Percentiles rank a stretch among this genome's conserved stretches.
Conservation (phyloP, 2,113 vertebrate species). For the Pterocles gutturalis region DNA sequence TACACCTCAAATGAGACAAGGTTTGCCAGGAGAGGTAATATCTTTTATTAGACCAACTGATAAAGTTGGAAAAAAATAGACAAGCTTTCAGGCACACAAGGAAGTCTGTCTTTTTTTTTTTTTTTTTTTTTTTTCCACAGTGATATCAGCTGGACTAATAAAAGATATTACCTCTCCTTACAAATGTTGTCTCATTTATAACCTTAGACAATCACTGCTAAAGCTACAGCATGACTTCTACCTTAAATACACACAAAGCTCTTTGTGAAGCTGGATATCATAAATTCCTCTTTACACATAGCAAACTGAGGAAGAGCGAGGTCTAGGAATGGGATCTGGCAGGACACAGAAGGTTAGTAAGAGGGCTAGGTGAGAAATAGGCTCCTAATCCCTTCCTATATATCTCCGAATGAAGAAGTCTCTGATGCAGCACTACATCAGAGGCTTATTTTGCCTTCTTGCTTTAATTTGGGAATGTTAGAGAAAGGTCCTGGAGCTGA, state of each 20-base stretch:
- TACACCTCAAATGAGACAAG: constrained; percentile 14
- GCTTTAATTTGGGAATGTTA: not conserved
- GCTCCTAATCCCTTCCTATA: not conserved
- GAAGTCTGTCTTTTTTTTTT: not conserved
- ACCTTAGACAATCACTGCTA: constrained; percentile 5
- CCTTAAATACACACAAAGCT: constrained; percentile 35
- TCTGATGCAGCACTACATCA: not conserved
- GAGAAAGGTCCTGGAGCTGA: not conserved
- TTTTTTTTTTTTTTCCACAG: not conserved
- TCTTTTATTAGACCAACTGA: constrained; percentile 40
- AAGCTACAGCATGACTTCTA: constrained; percentile 13
- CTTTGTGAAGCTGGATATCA: constrained; percentile 21
- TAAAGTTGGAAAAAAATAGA: constrained; percentile 26
- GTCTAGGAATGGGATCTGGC: not conserved
- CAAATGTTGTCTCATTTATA: constrained; percentile 65
- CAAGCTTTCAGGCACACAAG: not conserved
- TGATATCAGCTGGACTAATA: constrained; percentile 39
- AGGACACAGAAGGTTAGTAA: not conserved
- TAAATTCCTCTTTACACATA: constrained; percentile 42
- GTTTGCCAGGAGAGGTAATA: not conserved
- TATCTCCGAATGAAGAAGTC: not conserved
- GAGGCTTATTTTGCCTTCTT: not conserved
- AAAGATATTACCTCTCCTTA: constrained; percentile 57
- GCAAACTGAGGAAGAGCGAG: constrained; percentile 17
- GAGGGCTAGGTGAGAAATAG: not conserved